phyloP scores from a whole-genome alignment of 2,113 vertebrate genomes.

The Marmota monax region DNA sequence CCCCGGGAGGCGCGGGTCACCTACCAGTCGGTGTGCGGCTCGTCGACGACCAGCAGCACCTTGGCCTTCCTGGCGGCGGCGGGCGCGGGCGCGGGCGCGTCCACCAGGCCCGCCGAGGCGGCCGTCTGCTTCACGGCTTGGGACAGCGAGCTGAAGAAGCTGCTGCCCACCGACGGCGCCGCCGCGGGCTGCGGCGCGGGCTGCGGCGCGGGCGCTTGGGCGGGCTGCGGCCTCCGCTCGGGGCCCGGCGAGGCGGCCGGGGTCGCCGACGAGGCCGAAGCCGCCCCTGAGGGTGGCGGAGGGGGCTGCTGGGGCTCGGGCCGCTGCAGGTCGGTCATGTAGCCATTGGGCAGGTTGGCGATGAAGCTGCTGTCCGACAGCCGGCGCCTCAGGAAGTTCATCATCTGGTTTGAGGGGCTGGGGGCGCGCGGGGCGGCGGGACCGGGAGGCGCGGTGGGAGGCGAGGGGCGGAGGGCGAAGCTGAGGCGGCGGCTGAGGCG shows the following conservation, averaged over 20 bases:
- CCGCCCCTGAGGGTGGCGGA: slow-evolving; percentile 76
- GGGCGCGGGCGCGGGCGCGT: slow-evolving; percentile 88
- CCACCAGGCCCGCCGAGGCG: slow-evolving; percentile 92
- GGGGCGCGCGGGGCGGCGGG: slow-evolving; percentile 35
- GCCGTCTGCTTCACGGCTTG: slow-evolving; percentile 97
- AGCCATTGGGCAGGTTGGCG: slow-evolving; percentile 97
- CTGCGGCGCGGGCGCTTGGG: slow-evolving; percentile 72
- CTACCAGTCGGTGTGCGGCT: slow-evolving; percentile 96
- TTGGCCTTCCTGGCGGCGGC: slow-evolving; percentile 90
- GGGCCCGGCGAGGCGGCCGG: slow-evolving; percentile 73
- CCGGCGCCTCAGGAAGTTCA: slow-evolving; percentile 98
- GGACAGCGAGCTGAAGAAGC: slow-evolving; percentile 97
- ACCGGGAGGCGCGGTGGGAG: neutral
- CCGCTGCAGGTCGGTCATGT: slow-evolving; percentile 97
- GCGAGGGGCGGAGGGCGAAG: neutral
- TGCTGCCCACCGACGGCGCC: slow-evolving; percentile 88
- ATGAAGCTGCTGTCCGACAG: slow-evolving; percentile 99
- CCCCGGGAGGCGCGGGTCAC: slow-evolving; percentile 64
- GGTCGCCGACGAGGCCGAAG: slow-evolving; percentile 74
- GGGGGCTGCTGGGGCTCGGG: slow-evolving; percentile 88
- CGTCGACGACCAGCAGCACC: slow-evolving; percentile 96
- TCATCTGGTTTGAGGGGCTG: slow-evolving; percentile 86
- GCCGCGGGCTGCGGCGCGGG: slow-evolving; percentile 81
- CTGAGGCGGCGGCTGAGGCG: slow-evolving; percentile 64
- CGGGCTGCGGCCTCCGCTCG: slow-evolving; percentile 83